These are phyloP conservation scores for Limosa lapponica DNA, from an alignment of 2,797 vertebrate species.

Conservation along the genomic window DNA sequence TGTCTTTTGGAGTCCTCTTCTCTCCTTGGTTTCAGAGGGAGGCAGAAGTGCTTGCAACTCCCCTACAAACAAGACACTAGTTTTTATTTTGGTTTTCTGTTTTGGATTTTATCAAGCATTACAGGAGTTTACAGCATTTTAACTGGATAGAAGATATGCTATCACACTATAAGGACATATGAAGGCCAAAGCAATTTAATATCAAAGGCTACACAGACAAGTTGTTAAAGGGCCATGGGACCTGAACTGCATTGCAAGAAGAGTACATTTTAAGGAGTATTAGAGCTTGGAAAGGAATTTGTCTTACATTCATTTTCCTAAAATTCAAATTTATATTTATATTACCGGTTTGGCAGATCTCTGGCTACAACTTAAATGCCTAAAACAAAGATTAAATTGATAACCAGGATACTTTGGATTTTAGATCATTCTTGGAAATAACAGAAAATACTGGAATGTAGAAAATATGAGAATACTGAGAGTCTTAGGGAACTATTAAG, in stretches of 20 bases:
- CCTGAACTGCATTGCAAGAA: background rate
- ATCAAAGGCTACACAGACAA: background rate
- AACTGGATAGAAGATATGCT: background rate
- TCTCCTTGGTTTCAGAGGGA: background rate
- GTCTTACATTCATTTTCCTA: background rate
- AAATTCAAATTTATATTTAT: background rate
- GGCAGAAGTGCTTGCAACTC: background rate
- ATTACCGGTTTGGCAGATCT: background rate
- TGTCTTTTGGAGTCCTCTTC: background rate
- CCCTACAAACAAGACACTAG: background rate
- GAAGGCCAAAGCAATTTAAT: constrained; percentile 1
- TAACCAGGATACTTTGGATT: background rate
- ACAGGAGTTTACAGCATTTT: background rate
- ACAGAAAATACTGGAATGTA: background rate
- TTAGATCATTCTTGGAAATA: background rate
- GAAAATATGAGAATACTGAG: background rate
- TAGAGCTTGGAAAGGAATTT: background rate
- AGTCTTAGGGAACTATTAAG: background rate
- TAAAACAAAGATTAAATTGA: background rate
- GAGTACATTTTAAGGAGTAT: background rate
- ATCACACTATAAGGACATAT: background rate
- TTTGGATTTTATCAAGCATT: background rate
- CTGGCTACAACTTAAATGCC: background rate
- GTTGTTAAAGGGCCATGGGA: background rate
- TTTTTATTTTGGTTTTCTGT: background rate